phyloP scores from a whole-genome alignment of 2,797 vertebrate genomes.

The Carduelis carduelis region DNA sequence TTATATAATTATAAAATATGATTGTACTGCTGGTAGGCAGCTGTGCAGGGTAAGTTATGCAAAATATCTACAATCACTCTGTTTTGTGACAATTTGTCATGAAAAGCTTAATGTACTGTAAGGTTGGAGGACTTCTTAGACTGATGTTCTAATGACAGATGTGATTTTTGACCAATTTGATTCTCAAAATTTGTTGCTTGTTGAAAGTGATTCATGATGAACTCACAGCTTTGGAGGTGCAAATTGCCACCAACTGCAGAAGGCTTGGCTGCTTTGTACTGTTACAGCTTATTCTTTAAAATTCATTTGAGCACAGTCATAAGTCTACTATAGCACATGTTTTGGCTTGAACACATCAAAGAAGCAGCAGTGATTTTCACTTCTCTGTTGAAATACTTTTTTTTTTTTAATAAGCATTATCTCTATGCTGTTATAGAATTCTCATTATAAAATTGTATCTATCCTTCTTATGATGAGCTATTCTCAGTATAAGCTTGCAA shows the following conservation, averaged over 20 bases:
- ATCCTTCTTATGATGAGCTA: not conserved
- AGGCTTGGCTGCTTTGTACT: not conserved
- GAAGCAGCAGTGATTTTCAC: not conserved
- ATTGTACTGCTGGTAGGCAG: not conserved
- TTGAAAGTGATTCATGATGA: not conserved
- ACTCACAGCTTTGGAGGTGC: not conserved
- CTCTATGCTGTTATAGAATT: not conserved
- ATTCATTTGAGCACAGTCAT: not conserved
- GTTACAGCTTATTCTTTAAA: not conserved
- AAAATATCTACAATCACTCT: not conserved
- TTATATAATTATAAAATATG: not conserved
- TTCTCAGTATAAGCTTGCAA: not conserved
- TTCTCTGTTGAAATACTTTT: not conserved
- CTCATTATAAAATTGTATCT: not conserved
- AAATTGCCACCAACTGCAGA: conserved; percentile 4
- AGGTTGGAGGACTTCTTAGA: not conserved
- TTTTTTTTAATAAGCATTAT: not conserved
- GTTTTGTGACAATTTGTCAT: not conserved
- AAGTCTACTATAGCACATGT: not conserved
- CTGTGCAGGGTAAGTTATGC: not conserved
- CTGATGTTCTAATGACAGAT: not conserved
- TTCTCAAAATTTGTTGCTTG: not conserved
- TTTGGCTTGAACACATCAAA: not conserved
- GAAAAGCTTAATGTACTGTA: not conserved
- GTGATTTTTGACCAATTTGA: not conserved